These are phyloP conservation scores for Cheilosia vulpina DNA, from an alignment of 2,888 invertebrate genomes.

Conservation along the genomic window DNA sequence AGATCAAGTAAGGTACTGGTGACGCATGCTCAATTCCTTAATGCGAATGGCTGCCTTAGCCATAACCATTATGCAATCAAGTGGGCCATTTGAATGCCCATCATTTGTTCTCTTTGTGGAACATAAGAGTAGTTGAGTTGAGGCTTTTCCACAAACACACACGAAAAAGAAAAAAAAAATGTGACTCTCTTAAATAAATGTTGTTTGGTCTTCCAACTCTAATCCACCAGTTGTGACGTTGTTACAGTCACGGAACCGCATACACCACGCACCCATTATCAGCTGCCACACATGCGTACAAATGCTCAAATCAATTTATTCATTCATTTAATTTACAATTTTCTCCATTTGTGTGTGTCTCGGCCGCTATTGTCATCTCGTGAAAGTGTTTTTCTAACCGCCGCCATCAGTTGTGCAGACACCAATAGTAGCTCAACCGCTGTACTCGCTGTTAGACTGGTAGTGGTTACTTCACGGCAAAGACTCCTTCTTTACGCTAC, in stretches of 20 bases:
- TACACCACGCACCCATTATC: neutral
- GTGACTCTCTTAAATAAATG: neutral
- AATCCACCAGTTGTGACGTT: neutral
- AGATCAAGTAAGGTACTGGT: too few species aligned
- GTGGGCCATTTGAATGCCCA: too few species aligned
- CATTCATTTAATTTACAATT: conserved; percentile 38
- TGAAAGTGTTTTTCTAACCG: conserved; percentile 34
- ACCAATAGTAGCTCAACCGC: conserved; percentile 18
- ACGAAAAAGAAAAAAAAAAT: neutral
- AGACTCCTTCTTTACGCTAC: conserved; percentile 55
- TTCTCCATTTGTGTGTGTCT: conserved; percentile 23
- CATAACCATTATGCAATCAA: too few species aligned
- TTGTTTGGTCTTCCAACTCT: neutral
- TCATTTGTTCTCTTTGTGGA: too few species aligned
- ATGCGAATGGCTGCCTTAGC: too few species aligned
- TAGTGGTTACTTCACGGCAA: conserved; percentile 34
- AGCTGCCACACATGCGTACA: neutral
- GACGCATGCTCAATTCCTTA: too few species aligned
- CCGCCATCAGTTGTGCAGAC: conserved; percentile 2
- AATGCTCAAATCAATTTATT: conserved; percentile 25
- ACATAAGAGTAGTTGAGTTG: too few species aligned
- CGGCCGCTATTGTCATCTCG: conserved; percentile 18
- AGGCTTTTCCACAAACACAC: too few species aligned
- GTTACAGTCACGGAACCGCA: conserved; percentile 24
- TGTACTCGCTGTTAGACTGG: conserved; percentile 20